phyloP scores from a whole-genome alignment of 2,888 invertebrate species.

The Theretra japonica region DNA sequence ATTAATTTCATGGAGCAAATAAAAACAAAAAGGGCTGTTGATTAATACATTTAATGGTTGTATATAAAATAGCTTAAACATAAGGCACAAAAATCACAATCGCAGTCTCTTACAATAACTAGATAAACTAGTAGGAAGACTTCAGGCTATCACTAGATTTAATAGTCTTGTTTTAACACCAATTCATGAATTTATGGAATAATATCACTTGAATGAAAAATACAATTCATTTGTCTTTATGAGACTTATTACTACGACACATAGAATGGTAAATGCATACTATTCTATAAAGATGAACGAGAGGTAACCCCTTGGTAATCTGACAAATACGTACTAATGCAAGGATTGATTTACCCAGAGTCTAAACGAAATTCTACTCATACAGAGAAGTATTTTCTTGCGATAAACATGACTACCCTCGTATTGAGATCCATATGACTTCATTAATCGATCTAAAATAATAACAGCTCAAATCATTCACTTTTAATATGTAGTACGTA shows the following conservation, averaged over 20 bases:
- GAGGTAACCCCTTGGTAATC: slow-evolving; percentile 1
- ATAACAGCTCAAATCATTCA: not conserved
- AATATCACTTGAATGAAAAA: slow-evolving; percentile 7
- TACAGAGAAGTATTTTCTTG: not conserved
- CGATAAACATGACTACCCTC: slow-evolving; percentile 58
- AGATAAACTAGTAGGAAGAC: slow-evolving; percentile 29
- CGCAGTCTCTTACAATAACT: slow-evolving; percentile 27
- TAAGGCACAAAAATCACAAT: slow-evolving; percentile 71
- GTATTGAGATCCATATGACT: slow-evolving; percentile 62
- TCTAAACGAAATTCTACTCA: not conserved
- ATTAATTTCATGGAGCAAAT: not conserved
- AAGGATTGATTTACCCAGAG: slow-evolving; percentile 3
- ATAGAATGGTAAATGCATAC: slow-evolving; percentile 38
- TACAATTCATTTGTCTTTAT: not conserved
- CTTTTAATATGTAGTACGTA: slow-evolving; percentile 33
- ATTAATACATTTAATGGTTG: slow-evolving; percentile 43
- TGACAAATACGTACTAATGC: not conserved
- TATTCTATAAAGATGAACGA: slow-evolving; percentile 1
- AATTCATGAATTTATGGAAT: slow-evolving; percentile 13
- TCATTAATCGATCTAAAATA: slow-evolving; percentile 7
- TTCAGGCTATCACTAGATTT: slow-evolving; percentile 24
- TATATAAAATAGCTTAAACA: slow-evolving; percentile 61
- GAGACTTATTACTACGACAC: not conserved
- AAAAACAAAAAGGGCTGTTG: not conserved
- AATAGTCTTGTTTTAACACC: not conserved